Evolutionary conservation across 2,113 vertebrate genomes (phyloP).

Genomic region (Neomonachus schauinslandi): DNA sequence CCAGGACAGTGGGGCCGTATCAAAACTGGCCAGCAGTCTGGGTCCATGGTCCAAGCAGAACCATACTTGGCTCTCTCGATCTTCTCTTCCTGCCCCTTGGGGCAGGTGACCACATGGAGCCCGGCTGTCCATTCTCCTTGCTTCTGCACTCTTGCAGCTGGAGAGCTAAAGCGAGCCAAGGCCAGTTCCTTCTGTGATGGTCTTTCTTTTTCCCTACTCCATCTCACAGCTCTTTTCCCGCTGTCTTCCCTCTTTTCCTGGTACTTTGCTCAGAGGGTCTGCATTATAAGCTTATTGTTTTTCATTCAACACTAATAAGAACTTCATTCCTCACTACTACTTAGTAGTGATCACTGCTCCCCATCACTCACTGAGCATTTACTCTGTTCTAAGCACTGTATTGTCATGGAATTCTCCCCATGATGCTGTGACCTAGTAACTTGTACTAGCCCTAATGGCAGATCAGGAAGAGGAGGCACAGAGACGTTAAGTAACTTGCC

Average conservation of each 20-base stretch:
- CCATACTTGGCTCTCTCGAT: accelerated
- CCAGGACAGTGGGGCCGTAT: background rate
- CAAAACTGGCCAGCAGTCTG: too few species aligned
- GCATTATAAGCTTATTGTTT: background rate
- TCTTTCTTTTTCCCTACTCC: background rate
- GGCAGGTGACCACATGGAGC: accelerated
- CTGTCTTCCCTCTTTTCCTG: background rate
- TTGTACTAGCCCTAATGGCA: background rate
- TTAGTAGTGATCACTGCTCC: too few species aligned
- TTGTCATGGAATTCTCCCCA: background rate
- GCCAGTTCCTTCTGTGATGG: background rate
- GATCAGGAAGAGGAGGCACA: background rate
- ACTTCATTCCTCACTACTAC: background rate
- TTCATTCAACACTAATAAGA: background rate
- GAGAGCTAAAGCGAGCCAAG: background rate
- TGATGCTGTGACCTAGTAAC: background rate
- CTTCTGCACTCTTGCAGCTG: too few species aligned
- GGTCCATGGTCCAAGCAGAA: background rate
- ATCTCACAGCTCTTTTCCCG: background rate
- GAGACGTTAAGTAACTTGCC: background rate
- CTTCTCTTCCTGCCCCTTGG: background rate
- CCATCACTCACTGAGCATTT: background rate
- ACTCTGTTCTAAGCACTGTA: background rate
- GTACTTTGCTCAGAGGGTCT: background rate
- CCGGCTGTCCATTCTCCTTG: accelerated